These are phyloP conservation scores for Ophion obscuratus DNA, from an alignment of 2,888 invertebrate species.

Conservation along the genomic window DNA sequence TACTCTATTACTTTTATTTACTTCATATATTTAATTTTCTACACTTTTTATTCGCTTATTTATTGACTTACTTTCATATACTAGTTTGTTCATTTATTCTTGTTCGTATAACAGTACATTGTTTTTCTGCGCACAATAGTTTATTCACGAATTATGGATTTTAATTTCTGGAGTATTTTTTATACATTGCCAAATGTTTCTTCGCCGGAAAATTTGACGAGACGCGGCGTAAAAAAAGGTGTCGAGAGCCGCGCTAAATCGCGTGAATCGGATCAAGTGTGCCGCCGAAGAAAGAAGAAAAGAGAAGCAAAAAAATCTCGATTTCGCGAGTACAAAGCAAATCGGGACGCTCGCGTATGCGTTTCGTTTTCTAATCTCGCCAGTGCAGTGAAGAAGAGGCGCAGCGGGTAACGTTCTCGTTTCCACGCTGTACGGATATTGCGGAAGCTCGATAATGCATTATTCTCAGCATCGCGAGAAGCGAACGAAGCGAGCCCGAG, in stretches of 20 bases:
- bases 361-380: constrained; percentile 61
- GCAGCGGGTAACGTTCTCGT: constrained; percentile 45
- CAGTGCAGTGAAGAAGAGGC: constrained; percentile 2
- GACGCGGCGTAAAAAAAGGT: background rate
- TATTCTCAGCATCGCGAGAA: constrained; percentile 55
- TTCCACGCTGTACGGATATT: constrained; percentile 59
- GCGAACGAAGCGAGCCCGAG: constrained; percentile 41
- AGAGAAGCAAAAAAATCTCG: constrained; percentile 38
- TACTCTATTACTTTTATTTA: no score
- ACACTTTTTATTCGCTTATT: no score
- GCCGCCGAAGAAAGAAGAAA: constrained; percentile 50
- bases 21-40: no score
- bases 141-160: no score
- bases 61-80: no score
- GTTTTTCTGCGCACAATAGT: no score
- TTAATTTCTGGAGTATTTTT: no score
- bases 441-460: constrained; percentile 44
- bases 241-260: background rate
- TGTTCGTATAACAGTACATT: background rate
- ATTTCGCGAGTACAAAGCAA: constrained; percentile 57
- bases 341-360: constrained; percentile 40
- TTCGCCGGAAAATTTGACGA: no score
- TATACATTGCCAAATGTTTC: no score
- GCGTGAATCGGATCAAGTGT: constrained; percentile 60
- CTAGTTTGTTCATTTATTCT: background rate